Evolutionary conservation across 2,888 invertebrate species (phyloP).

Genomic region (Hydrotaea cyrtoneurina): DNA sequence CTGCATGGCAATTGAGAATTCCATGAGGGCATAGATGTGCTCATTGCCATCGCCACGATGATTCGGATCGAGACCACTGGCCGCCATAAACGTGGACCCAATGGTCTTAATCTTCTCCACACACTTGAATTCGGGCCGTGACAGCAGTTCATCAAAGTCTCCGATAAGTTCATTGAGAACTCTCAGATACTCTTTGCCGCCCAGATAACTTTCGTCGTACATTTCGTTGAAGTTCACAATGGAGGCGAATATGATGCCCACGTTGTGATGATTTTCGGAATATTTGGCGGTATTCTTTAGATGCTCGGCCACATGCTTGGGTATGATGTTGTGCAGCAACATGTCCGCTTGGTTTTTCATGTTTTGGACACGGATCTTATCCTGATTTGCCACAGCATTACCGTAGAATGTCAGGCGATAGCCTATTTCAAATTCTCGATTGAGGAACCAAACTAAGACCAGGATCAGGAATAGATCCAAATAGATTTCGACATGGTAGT

Average conservation of each 20-base stretch:
- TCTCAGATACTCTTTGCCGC: conserved; percentile 95
- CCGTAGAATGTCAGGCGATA: conserved; percentile 96
- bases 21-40: conserved; percentile 92
- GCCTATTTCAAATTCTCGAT: conserved; percentile 97
- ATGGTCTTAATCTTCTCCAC: conserved; percentile 99
- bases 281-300: conserved; percentile 96
- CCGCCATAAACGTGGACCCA: conserved; percentile 98
- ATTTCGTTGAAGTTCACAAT: conserved; percentile 98
- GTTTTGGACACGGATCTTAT: conserved; percentile 92
- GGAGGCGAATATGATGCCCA: conserved; percentile 96
- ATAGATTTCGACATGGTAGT: conserved; percentile 87
- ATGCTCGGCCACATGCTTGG: conserved; percentile 96
- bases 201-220: conserved; percentile 97
- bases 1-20: conserved; percentile 96
- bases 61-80: conserved; percentile 94
- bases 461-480: conserved; percentile 91
- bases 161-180: conserved; percentile 97
- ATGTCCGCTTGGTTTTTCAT: conserved; percentile 98
- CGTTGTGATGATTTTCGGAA: conserved; percentile 95
- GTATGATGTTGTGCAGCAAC: conserved; percentile 97
- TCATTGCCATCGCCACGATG: conserved; percentile 86
- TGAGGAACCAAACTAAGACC: conserved; percentile 94
- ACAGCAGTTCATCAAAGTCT: conserved; percentile 96
- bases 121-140: conserved; percentile 89
- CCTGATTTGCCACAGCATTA: conserved; percentile 93